Evolutionary conservation across 2,113 vertebrate genomes (phyloP), one percentile per base, ranked within the genome.

Genomic region (Phaethon lepturus): DNA sequence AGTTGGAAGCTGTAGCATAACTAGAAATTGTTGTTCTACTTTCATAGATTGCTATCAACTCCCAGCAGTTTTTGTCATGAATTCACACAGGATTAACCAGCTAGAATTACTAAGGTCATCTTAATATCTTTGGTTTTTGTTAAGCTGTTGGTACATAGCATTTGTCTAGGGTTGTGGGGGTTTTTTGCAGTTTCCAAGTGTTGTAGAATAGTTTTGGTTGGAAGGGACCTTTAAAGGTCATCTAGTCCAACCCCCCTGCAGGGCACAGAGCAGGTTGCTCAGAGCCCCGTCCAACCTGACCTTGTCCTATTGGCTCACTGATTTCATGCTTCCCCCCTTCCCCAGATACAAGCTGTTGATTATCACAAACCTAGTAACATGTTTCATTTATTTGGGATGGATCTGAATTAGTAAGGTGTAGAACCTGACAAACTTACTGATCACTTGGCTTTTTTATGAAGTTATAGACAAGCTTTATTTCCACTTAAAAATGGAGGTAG

Each of bases 281-380:
- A 52, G 81, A 59, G n/a, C 31, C 38, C 23, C 0, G 0, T 71
- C 49, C 20, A 31, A 15, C 58, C 58, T 63, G 68, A 52, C 18
- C 25, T 53, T 53, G 68, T 44, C 45, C 42, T 44, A 1, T 44
- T 1, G 0, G 3, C 31, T 63, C 9, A 28, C 42, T 12, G 9
- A 45, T 58, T 68, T 56, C 31, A 28, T 50, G 22, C 42, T 60
- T 2, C 14, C 6, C 13, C 17, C 4, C 6, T 29, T 17, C 19
- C 31, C 20, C 4, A 6, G 24, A n/a, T 66, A 47, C n/a, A 45
- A 66, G 33, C 23, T 44, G 29, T 84, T 67, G 31, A 53, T 84
- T 73, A 67, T 25, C 47, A 33, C 53, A 42, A 45, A 33, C 10
- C 9, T 44, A 56, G 17, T 28, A 68, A 38, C 1, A 4, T 45